Base-by-base conservation (phyloP, 37 sponge, comb jelly and placozoan species). In the Aplysina aerophoba region DNA sequence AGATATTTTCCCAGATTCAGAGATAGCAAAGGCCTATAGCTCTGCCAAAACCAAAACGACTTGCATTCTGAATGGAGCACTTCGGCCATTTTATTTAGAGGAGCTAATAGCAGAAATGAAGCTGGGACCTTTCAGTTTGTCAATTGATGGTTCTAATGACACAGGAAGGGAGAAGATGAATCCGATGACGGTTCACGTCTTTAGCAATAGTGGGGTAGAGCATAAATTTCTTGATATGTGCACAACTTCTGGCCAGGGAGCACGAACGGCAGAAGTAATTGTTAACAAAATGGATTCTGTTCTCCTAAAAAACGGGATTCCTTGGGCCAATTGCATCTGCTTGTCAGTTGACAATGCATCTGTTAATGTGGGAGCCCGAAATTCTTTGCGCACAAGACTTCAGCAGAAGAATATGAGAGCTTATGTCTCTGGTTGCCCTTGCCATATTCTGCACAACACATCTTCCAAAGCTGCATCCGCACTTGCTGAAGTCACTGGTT, bases 21-120 rank as follows among this genome's bases (percentile, higher is more conserved):
- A 88, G 39, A 88, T 82, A 30, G 88, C 88, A 25, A 83, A 82
- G 55, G 63, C 31, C 17, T 88, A 85, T 61, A 28, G 73, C 35
- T 85, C 84, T 41, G 85, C 67, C 15, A 60, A 54, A 73, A 84
- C 89, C n/a, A 88, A 88, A 64, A 85, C 91, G 63, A 90, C 91
- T 20, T 90, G 94, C 75, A 93, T 93, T 72, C 19, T 93, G 15
- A 93, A 90, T 81, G 88, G 86, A 5, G 73, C 91, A 58, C 54
- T 90, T 50, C 59, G 60, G 34, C 88, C 88, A 65, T 66, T 87
- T 60, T 90, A 90, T 50, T 59, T 64, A 53, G 20, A 37, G 8
- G 22, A 40, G 28, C 44, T 93, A 24, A 84, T 89, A 30, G 28
- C 22, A 36, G 31, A 54, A 15, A 93, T 93, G 91, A 90, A 74